Percentiles rank a stretch among this genome's conserved stretches.
phyloP scores from a whole-genome alignment of 1,140 invertebrate species.

The Drosophila arizonae region DNA sequence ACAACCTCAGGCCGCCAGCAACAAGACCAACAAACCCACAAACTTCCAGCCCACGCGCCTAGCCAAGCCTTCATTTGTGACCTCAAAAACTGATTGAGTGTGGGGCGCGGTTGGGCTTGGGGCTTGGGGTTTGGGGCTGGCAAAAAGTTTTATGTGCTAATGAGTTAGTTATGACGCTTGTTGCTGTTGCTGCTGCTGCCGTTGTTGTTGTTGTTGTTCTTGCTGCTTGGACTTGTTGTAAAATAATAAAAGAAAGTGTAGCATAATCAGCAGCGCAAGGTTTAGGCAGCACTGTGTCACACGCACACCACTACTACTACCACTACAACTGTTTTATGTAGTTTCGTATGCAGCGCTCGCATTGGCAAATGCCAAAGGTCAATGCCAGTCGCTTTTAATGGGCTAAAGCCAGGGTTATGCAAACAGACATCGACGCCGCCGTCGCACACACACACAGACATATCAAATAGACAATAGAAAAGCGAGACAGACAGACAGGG shows the following conservation, averaged over 20 bases:
- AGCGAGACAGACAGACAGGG: constrained; percentile 12
- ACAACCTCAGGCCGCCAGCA: constrained; percentile 8
- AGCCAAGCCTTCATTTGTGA: constrained; percentile 58
- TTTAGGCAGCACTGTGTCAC: constrained; percentile 5
- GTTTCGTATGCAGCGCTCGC: constrained; percentile 4
- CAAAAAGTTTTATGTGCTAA: constrained; percentile 65
- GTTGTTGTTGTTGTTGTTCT: constrained; percentile 23
- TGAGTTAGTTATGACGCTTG: constrained; percentile 67
- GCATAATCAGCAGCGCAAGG: constrained; percentile 18
- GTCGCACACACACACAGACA: constrained; percentile 3
- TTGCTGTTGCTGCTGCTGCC: constrained; percentile 19
- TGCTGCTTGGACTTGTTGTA: not conserved
- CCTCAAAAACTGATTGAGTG: constrained; percentile 48
- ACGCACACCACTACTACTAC: constrained; percentile 5
- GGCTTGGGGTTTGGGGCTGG: not conserved
- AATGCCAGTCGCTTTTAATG: constrained; percentile 55
- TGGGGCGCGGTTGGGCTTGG: not conserved
- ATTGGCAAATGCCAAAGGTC: constrained; percentile 68
- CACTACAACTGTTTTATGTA: constrained; percentile 6
- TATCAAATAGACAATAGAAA: constrained; percentile 7
- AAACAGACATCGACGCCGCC: constrained; percentile 33
- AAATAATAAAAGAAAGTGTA: constrained; percentile 14
- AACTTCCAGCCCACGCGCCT: not conserved
- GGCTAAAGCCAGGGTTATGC: constrained; percentile 61
- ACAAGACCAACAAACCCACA: not conserved